A percentile compares a stretch with the other conserved stretches of the same genome.
phyloP scores from a whole-genome alignment of 2,797 vertebrate genomes.

The Sebastolobus altivelis region DNA sequence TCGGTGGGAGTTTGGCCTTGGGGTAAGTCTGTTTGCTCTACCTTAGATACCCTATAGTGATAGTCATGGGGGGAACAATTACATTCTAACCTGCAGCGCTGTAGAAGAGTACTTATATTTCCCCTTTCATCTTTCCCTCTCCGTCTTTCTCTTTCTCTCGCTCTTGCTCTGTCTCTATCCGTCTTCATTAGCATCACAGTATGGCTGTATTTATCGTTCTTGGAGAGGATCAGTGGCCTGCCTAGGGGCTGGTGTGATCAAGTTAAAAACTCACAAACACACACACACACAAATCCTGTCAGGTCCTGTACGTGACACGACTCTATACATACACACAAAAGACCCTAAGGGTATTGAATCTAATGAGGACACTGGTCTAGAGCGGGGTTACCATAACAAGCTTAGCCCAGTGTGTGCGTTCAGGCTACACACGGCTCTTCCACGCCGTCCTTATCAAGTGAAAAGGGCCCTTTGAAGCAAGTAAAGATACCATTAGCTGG shows the following conservation, averaged over 20 bases:
- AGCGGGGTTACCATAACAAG: conserved; percentile 72
- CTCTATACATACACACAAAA: conserved; percentile 56
- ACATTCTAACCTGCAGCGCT: conserved; percentile 75
- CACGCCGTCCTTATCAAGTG: conserved; percentile 58
- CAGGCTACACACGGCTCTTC: conserved; percentile 21
- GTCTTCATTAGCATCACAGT: conserved; percentile 83
- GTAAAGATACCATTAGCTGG: conserved; percentile 62
- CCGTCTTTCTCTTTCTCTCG: conserved; percentile 43
- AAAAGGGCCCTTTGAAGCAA: conserved; percentile 68
- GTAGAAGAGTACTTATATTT: conserved; percentile 70
- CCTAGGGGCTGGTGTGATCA: conserved; percentile 64
- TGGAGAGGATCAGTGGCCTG: conserved; percentile 73
- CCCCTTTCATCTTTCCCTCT: conserved; percentile 66
- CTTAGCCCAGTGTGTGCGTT: conserved; percentile 49
- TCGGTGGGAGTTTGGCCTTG: conserved; percentile 66
- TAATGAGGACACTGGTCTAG: conserved; percentile 74
- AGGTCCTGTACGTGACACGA: conserved; percentile 61
- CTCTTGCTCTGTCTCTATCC: conserved; percentile 65
- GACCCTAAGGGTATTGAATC: conserved; percentile 55
- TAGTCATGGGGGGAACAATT: conserved; percentile 80
- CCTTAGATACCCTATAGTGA: conserved; percentile 74
- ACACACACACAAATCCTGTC: conserved; percentile 40
- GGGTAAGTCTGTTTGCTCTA: conserved; percentile 72
- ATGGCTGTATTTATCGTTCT: conserved; percentile 79
- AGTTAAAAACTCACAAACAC: conserved; percentile 61